phyloP scores from a whole-genome alignment of 1,140 invertebrate species.

The Drosophila nebulosa region DNA sequence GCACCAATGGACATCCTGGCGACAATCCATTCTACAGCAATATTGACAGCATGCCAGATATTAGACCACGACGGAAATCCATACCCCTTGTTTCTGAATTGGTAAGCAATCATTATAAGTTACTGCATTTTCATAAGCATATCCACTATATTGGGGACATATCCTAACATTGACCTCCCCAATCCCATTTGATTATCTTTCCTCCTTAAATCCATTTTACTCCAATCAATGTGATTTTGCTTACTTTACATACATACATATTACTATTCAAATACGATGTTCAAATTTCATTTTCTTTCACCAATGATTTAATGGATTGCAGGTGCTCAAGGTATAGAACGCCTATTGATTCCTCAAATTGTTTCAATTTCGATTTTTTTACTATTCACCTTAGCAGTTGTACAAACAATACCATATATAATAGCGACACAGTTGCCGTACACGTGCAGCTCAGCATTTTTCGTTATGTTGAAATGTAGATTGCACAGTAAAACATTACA shows the following conservation, averaged over 20 bases:
- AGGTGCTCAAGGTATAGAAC: constrained; percentile 88
- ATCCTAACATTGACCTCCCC: neutral
- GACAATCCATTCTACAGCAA: constrained; percentile 99
- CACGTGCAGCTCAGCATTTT: neutral
- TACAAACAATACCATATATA: neutral
- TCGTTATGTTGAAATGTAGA: constrained; percentile 18
- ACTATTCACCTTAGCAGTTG: constrained; percentile 22
- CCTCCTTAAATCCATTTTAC: neutral
- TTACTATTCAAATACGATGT: constrained; percentile 15
- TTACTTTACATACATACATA: constrained; percentile 10
- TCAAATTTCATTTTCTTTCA: constrained; percentile 40
- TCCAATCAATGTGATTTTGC: neutral
- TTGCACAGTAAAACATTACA: constrained; percentile 20
- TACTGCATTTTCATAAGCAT: neutral
- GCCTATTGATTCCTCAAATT: constrained; percentile 21
- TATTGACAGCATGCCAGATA: constrained; percentile 99
- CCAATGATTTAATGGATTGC: constrained; percentile 80
- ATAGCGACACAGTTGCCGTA: neutral
- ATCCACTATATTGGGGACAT: neutral
- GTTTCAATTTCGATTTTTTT: constrained; percentile 12
- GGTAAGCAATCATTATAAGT: constrained; percentile 88
- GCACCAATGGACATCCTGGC: constrained; percentile 92
- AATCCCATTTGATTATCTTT: neutral
- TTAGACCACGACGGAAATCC: constrained; percentile 96
- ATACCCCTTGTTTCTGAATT: constrained; percentile 99